phyloP scores from a whole-genome alignment of 1,140 invertebrate genomes.

The Heliothis subflexa region DNA sequence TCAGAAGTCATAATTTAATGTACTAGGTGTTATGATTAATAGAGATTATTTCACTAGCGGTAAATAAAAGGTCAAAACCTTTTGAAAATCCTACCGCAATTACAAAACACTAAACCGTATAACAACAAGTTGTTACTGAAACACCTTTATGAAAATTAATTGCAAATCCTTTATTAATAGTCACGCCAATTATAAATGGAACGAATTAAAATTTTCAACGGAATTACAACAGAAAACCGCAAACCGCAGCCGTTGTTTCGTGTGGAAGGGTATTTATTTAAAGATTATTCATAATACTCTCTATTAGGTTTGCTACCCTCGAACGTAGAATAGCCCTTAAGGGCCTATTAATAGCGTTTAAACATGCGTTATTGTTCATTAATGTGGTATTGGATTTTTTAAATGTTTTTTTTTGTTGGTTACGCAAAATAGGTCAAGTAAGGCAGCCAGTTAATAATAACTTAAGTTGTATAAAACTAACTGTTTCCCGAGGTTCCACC shows the following conservation, averaged over 20 bases:
- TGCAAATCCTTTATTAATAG: slow-evolving; percentile 17
- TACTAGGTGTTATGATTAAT: too few species aligned
- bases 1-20: too few species aligned
- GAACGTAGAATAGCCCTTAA: background rate
- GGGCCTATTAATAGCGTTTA: slow-evolving; percentile 10
- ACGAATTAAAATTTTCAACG: slow-evolving; percentile 28
- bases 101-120: background rate
- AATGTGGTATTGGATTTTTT: background rate
- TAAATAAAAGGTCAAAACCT: background rate
- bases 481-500: too few species aligned
- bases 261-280: slow-evolving; percentile 13
- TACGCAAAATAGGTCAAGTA: too few species aligned
- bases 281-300: slow-evolving; percentile 34
- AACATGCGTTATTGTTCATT: slow-evolving; percentile 13
- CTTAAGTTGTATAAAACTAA: too few species aligned
- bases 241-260: slow-evolving; percentile 12
- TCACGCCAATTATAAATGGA: slow-evolving; percentile 16
- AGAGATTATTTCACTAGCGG: too few species aligned
- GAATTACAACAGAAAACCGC: slow-evolving; percentile 22
- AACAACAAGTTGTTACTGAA: background rate
- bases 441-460: too few species aligned
- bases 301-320: slow-evolving; percentile 11
- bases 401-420: background rate
- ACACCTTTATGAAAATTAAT: slow-evolving; percentile 26
- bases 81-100: background rate